phyloP scores from a whole-genome alignment of 92 coral and sea anemone species.

The Actinostola sp. region DNA sequence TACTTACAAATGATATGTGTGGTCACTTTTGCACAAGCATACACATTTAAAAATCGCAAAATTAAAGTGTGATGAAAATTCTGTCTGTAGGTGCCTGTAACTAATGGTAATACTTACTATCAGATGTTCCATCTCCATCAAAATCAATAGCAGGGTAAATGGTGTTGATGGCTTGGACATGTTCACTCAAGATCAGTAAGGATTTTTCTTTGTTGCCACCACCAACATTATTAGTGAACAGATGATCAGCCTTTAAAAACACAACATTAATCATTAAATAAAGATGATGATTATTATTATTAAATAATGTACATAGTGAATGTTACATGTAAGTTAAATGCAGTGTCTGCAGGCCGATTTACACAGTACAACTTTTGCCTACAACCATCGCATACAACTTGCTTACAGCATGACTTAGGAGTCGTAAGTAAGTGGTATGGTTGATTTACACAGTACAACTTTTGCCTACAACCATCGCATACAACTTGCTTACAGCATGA shows the following conservation, averaged over 20 bases:
- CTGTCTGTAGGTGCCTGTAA: background rate
- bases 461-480: no score
- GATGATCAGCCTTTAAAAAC: conserved; percentile 81
- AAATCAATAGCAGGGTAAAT: conserved; percentile 75
- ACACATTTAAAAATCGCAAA: background rate
- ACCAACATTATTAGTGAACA: conserved; percentile 71
- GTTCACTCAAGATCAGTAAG: conserved; percentile 78
- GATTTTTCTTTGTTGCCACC: conserved; percentile 78
- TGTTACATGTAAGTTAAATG: no score
- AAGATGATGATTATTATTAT: background rate
- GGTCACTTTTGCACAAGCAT: no score
- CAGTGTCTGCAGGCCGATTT: no score
- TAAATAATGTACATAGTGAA: no score
- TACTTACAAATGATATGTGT: no score
- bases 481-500: no score
- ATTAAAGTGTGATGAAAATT: background rate
- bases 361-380: no score
- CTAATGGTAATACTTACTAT: conserved; percentile 50
- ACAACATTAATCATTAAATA: background rate
- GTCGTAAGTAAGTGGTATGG: no score
- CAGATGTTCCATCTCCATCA: conserved; percentile 15
- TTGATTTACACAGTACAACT: no score
- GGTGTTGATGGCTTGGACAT: conserved; percentile 80
- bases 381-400: no score
- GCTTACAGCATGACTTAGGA: no score